phyloP scores from a whole-genome alignment of 2,113 vertebrate species.

The Pedetes capensis region DNA sequence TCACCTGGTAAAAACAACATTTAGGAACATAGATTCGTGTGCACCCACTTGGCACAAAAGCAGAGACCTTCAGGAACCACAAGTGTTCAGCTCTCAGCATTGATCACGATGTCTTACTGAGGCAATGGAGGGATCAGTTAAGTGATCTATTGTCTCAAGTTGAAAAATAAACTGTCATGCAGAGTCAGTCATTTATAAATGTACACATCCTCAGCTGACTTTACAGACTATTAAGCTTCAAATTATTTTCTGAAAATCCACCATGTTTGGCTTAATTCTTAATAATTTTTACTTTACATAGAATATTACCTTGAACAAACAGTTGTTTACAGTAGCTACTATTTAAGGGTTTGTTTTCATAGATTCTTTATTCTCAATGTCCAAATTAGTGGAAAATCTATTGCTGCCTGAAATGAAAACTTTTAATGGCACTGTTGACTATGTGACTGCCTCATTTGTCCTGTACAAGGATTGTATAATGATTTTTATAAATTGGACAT shows the following conservation, averaged over 20 bases:
- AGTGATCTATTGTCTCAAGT: neutral
- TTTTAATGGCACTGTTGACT: neutral
- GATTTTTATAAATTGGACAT: neutral
- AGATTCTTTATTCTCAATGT: neutral
- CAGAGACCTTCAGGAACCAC: neutral
- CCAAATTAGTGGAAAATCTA: neutral
- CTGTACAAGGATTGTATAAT: neutral
- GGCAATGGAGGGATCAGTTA: neutral
- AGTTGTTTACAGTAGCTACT: neutral
- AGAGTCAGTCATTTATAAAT: neutral
- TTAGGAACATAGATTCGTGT: neutral
- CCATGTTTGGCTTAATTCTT: neutral
- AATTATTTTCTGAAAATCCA: neutral
- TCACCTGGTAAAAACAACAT: neutral
- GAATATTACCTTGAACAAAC: neutral
- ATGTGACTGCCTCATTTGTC: neutral
- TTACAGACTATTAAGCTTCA: neutral
- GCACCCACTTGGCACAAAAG: neutral
- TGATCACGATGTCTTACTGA: neutral
- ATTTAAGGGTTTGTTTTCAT: neutral
- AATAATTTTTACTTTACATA: conserved; percentile 30
- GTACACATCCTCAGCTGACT: neutral
- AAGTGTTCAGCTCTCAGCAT: neutral
- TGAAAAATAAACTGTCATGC: neutral
- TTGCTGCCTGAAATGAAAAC: conserved; percentile 1